These are phyloP conservation scores for Sussaba pulchella DNA, from an alignment of 2,888 invertebrate species.

Conservation along the genomic window DNA sequence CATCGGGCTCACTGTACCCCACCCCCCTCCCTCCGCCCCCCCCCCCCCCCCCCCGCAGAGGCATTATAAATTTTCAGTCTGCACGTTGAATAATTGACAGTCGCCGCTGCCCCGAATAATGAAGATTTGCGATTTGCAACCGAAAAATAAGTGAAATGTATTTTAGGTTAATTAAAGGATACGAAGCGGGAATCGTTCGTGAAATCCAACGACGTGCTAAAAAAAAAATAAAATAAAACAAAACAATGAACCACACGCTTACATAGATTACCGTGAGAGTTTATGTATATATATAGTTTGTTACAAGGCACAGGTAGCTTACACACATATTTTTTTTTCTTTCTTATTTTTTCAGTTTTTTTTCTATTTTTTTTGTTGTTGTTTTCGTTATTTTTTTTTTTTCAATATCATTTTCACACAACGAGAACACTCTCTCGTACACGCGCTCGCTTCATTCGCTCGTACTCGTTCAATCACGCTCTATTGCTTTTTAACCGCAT, in stretches of 20 bases:
- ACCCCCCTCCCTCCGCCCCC: neutral
- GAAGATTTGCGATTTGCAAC: constrained; percentile 3
- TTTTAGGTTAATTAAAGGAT: neutral
- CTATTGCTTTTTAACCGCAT: constrained; percentile 81
- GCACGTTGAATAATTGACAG: constrained; percentile 14
- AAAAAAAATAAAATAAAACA: too few species aligned
- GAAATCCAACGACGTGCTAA: constrained; percentile 4
- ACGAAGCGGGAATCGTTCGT: constrained; percentile 15
- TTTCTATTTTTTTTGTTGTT: too few species aligned
- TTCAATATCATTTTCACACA: constrained; percentile 60
- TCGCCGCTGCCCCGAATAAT: constrained; percentile 12
- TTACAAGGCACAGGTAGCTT: constrained; percentile 85
- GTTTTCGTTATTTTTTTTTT: constrained; percentile 40
- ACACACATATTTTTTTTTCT: constrained; percentile 79
- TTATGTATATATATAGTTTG: constrained; percentile 80
- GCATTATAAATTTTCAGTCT: neutral
- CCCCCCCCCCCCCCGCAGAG: neutral
- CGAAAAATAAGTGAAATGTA: neutral
- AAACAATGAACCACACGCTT: constrained; percentile 61
- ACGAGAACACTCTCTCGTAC: constrained; percentile 70
- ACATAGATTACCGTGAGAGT: constrained; percentile 77
- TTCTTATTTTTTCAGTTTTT: too few species aligned
- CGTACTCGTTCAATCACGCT: constrained; percentile 71
- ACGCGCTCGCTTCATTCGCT: constrained; percentile 69
- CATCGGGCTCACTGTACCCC: neutral